These are phyloP conservation scores for Diorhabda sublineata DNA, from an alignment of 1,140 invertebrate genomes.

Conservation along the genomic window DNA sequence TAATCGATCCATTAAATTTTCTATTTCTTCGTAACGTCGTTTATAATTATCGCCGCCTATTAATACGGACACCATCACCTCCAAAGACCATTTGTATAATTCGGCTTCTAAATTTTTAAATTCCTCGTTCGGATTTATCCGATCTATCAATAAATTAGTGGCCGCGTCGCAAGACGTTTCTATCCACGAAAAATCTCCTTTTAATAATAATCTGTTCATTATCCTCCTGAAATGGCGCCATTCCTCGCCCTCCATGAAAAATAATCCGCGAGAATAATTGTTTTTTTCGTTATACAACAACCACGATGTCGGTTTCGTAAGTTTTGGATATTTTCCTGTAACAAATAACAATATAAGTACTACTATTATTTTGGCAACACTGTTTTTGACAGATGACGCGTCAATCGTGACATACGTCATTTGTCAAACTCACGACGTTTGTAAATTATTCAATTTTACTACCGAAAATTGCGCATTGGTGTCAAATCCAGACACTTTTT, in stretches of 20 bases:
- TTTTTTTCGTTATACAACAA: conserved; percentile 69
- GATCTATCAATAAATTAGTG: conserved; percentile 41
- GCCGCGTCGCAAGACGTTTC: conserved; percentile 51
- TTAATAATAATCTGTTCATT: conserved; percentile 69
- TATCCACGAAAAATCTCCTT: conserved; percentile 49
- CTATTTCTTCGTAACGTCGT: conserved; percentile 42
- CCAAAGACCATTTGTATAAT: conserved; percentile 71
- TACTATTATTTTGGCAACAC: too few species aligned
- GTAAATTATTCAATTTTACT: too few species aligned
- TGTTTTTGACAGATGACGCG: too few species aligned
- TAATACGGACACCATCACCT: conserved; percentile 67
- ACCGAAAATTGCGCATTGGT: too few species aligned
- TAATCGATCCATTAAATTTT: conserved; percentile 52
- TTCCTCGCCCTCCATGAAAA: conserved; percentile 84
- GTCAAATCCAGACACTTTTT: too few species aligned
- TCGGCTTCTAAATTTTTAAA: conserved; percentile 57
- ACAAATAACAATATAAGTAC: neutral
- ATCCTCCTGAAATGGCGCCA: conserved; percentile 68
- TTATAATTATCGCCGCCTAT: conserved; percentile 55
- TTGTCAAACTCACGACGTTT: too few species aligned
- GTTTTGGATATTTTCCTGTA: conserved; percentile 60
- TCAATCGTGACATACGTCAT: too few species aligned
- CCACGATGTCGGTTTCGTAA: conserved; percentile 81
- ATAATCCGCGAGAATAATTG: conserved; percentile 68
- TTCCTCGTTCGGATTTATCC: conserved; percentile 14